Conservation (phyloP, 2,888 invertebrate genomes). For the Autographa pulchrina region DNA sequence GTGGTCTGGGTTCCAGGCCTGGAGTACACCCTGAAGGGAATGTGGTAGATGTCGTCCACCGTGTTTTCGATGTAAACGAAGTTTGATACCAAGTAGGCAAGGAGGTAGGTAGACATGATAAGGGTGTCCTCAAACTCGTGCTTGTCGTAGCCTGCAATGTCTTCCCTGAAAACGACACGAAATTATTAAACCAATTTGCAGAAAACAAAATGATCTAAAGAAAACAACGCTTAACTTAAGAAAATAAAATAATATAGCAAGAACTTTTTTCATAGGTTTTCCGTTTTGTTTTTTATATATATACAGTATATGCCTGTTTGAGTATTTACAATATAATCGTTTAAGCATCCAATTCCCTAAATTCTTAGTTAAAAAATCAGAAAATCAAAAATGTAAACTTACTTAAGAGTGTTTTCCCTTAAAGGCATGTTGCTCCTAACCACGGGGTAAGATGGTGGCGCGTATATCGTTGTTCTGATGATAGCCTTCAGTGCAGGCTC, state of each 20-base stretch:
- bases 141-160: conserved; percentile 70
- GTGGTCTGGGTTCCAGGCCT: conserved; percentile 73
- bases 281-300: too few species aligned
- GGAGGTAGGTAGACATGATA: conserved; percentile 94
- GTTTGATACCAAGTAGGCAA: conserved; percentile 93
- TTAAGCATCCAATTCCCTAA: neutral
- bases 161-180: conserved; percentile 66
- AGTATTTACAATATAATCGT: too few species aligned
- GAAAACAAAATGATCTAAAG: too few species aligned
- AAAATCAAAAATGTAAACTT: conserved; percentile 47
- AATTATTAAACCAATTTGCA: neutral
- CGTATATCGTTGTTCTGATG: conserved; percentile 91
- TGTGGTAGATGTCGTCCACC: conserved; percentile 72
- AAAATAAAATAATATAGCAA: too few species aligned
- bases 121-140: conserved; percentile 87
- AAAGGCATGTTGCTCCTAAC: conserved; percentile 81
- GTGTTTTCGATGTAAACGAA: conserved; percentile 77
- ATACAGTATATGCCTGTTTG: too few species aligned
- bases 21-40: conserved; percentile 81
- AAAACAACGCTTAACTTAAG: too few species aligned
- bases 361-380: neutral
- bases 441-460: conserved; percentile 77
- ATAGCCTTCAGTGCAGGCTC: conserved; percentile 92
- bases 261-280: too few species aligned
- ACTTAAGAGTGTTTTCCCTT: conserved; percentile 72